Percentiles rank a stretch among this genome's conserved stretches.
These are phyloP conservation scores for Chaetops frenatus DNA, from an alignment of 2,113 vertebrate genomes.

Conservation along the genomic window DNA sequence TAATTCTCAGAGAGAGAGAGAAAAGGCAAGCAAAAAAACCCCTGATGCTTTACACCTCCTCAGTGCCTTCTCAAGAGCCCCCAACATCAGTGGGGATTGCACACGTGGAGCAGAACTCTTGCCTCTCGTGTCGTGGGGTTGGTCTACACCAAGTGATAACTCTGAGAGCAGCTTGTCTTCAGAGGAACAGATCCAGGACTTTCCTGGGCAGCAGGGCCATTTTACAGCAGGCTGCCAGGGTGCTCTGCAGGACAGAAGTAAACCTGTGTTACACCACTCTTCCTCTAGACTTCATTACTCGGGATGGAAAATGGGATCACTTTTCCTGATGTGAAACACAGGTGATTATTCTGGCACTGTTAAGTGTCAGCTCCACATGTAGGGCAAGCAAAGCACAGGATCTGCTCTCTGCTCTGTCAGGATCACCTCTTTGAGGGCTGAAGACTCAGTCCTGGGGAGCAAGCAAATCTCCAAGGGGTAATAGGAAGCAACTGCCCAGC, in stretches of 20 bases:
- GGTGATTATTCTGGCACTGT: background rate
- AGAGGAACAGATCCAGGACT: background rate
- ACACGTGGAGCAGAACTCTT: background rate
- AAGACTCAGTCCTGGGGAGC: background rate
- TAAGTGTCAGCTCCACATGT: rapidly evolving
- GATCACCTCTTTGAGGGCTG: background rate
- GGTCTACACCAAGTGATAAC: background rate
- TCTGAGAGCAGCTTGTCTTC: background rate
- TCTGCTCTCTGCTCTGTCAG: background rate
- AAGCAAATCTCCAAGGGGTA: background rate
- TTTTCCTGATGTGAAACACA: background rate
- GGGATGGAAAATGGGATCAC: background rate
- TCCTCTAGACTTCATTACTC: background rate
- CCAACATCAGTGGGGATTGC: background rate
- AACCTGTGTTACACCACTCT: background rate
- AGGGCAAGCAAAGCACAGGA: background rate
- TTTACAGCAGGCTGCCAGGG: background rate
- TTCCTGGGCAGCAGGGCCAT: background rate
- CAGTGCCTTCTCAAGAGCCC: background rate
- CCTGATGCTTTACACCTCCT: background rate
- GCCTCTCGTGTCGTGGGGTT: background rate
- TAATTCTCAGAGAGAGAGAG: background rate
- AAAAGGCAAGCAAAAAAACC: background rate
- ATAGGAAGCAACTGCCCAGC: background rate
- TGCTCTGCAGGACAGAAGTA: background rate